Evolutionary conservation across 2,797 vertebrate genomes (phyloP), one percentile per base, ranked within the genome.

Genomic region (Malurus leucopterus): DNA sequence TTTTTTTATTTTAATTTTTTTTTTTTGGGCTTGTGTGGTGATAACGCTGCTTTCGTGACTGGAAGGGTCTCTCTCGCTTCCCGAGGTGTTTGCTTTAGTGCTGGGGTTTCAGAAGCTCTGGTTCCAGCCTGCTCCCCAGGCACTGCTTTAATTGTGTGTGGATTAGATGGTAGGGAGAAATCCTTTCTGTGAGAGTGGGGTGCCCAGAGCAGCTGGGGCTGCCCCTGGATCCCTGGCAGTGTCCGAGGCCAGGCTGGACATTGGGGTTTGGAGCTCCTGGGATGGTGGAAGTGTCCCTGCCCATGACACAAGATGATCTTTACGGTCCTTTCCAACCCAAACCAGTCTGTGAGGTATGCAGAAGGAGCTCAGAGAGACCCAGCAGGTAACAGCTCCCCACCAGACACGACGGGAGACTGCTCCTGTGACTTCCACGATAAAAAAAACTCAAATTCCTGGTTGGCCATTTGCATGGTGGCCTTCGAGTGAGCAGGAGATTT

Each of bases 31-130:
- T 93, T 76, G 51, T 30, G 82, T 90, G 69, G 75, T 76, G 76
- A 84, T 85, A 94, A 84, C 64, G 9, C 86, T 81, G 89, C 93
- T 92, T 93, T 90, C 3, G 1, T 93, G 53, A 82, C 88, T 79
- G 69, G 81, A 93, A 91, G 62, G 88, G 51, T 13, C 54, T 65
- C 61, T 90, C 57, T 87, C 9, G 89, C 93, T 95, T 88, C 87
- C 82, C 86, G 29, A 88, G 71, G 49, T 47, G 69, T 76, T 86
- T 27, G 64, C 72, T 74, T 23, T 32, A 69, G 30, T 54, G 23
- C 29, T 3, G 21, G 29, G 74, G 41, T 92, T 90, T 63, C 53
- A 53, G 80, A 82, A 84, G 15, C 51, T 74, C 88, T 77, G 51
- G 57, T 88, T 93, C 67, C 74, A 70, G 32, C 64, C 50, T 40